Percentiles rank a stretch among this genome's conserved stretches.
Conservation (phyloP, 2,797 vertebrate species). For the Enteromius anoplus region DNA sequence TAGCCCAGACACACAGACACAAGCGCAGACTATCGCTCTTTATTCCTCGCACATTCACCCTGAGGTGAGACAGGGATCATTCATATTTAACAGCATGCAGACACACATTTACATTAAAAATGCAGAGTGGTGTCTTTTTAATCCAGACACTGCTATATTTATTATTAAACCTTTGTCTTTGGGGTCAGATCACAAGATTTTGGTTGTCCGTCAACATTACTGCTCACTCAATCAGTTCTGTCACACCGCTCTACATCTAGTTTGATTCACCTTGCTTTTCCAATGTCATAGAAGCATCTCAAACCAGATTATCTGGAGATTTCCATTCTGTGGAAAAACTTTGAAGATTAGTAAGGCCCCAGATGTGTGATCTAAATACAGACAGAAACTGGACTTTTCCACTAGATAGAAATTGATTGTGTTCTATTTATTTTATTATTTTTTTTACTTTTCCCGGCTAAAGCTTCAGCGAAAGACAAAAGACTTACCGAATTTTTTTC, state of each 20-base stretch:
- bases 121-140: conserved; percentile 79
- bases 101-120: conserved; percentile 85
- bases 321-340: conserved; percentile 5
- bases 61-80: conserved; percentile 72
- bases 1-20: conserved; percentile 1
- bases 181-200: conserved; percentile 76
- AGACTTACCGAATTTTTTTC: background rate
- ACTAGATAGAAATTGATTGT: background rate
- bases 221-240: conserved; percentile 52
- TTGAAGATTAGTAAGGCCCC: background rate
- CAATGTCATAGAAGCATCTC: conserved; percentile 54
- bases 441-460: background rate
- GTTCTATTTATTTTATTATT: background rate
- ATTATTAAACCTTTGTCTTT: conserved; percentile 82
- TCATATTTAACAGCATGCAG: conserved; percentile 82
- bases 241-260: conserved; percentile 66
- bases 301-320: conserved; percentile 33
- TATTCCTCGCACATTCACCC: conserved; percentile 40
- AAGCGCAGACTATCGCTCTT: conserved; percentile 56
- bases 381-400: background rate
- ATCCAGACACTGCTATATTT: conserved; percentile 81
- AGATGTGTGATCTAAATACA: background rate
- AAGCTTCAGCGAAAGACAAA: background rate
- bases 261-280: conserved; percentile 70
- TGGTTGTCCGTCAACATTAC: conserved; percentile 74